These are phyloP conservation scores for Sciaenops ocellatus DNA, from an alignment of 2,797 vertebrate species.

Conservation along the genomic window DNA sequence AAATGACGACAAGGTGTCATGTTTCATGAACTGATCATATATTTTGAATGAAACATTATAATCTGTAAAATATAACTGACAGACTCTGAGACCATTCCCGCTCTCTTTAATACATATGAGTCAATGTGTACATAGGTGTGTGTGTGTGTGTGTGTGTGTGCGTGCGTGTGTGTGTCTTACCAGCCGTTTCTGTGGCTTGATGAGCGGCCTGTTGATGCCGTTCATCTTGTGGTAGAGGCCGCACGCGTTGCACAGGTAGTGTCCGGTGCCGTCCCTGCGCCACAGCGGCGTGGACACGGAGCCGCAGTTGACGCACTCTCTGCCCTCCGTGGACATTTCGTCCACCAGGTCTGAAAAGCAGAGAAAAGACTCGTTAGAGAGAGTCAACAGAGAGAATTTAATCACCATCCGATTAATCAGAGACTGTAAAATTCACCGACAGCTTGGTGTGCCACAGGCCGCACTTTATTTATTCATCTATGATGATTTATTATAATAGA, in stretches of 20 bases:
- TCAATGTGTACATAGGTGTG: not conserved
- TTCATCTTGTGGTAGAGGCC: constrained; percentile 99
- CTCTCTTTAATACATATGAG: not conserved
- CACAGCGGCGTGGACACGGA: constrained; percentile 97
- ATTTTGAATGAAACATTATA: not conserved
- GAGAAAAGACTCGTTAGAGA: not conserved
- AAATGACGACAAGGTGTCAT: not conserved
- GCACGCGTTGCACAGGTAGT: constrained; percentile 99
- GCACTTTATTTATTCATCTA: no score
- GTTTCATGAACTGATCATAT: not conserved
- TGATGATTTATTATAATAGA: no score
- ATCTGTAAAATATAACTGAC: not conserved
- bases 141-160: no score
- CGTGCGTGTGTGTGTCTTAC: constrained; percentile 79
- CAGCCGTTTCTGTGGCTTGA: constrained; percentile 96
- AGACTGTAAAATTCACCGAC: no score
- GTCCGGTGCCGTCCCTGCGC: constrained; percentile 96
- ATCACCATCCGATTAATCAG: no score
- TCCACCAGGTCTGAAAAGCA: constrained; percentile 88
- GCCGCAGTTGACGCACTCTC: constrained; percentile 98
- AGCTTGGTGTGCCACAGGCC: no score
- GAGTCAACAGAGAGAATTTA: not conserved
- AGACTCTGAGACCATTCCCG: not conserved
- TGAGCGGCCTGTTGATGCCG: constrained; percentile 95
- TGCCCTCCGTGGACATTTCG: constrained; percentile 90